Conservation (phyloP, 2,888 invertebrate genomes). For the Cheilosia vulpina region DNA sequence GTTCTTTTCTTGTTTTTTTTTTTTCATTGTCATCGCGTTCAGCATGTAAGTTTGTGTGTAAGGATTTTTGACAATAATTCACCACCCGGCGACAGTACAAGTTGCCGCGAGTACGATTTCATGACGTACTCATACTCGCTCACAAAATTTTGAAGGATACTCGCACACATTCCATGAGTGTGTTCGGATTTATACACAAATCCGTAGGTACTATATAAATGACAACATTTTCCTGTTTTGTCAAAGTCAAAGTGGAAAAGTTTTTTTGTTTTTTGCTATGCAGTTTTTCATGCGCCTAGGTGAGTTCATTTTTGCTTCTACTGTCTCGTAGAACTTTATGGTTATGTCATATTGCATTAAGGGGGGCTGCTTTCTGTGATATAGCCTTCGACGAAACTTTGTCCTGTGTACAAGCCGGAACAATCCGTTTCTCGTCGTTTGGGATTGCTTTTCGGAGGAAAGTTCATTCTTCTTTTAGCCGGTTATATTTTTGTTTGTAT, state of each 20-base stretch:
- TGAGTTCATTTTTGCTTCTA: constrained; percentile 69
- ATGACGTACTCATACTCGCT: constrained; percentile 36
- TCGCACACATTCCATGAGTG: constrained; percentile 28
- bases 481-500: not conserved
- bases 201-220: constrained; percentile 12
- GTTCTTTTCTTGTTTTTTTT: constrained; percentile 21
- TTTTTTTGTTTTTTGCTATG: constrained; percentile 44
- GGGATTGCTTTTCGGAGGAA: constrained; percentile 22
- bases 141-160: constrained; percentile 38
- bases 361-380: constrained; percentile 32
- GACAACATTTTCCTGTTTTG: constrained; percentile 67
- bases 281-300: constrained; percentile 72
- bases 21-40: constrained; percentile 6
- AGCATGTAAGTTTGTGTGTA: constrained; percentile 23
- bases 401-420: constrained; percentile 40
- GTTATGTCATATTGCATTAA: constrained; percentile 72
- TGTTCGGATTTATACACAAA: constrained; percentile 1
- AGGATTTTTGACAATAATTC: constrained; percentile 69
- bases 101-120: constrained; percentile 67
- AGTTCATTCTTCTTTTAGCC: constrained; percentile 39
- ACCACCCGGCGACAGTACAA: constrained; percentile 56
- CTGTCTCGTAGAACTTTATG: constrained; percentile 64
- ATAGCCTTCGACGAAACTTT: constrained; percentile 49
- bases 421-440: constrained; percentile 37
- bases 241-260: constrained; percentile 74